Percentiles rank a stretch among this genome's conserved stretches.
phyloP scores from a whole-genome alignment of 2,113 vertebrate species.

The Planiliza haematocheilus region DNA sequence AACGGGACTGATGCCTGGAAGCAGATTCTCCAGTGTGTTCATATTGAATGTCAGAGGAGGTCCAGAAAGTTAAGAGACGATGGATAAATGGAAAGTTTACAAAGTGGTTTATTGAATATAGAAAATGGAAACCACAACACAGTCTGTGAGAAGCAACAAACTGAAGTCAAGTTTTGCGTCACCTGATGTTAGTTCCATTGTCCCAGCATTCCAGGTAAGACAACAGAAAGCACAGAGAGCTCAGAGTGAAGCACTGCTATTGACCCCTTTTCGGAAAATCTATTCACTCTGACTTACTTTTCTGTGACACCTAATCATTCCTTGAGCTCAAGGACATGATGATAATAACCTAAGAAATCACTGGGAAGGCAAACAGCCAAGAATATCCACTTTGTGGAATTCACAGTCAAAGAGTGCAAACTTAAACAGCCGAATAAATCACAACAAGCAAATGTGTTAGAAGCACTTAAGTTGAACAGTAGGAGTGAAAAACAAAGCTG shows the following conservation, averaged over 20 bases:
- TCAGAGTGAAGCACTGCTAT: background rate
- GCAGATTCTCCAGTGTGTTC: no score
- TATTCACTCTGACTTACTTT: background rate
- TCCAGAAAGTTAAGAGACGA: background rate
- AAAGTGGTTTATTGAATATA: no score
- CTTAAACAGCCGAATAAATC: background rate
- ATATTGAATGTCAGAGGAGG: background rate
- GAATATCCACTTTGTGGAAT: no score
- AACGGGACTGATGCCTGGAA: no score
- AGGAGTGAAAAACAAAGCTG: background rate
- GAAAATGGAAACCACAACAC: background rate
- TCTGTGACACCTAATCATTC: slow-evolving; percentile 7
- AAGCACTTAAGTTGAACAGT: background rate
- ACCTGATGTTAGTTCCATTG: slow-evolving; percentile 16
- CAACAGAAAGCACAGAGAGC: slow-evolving; percentile 32
- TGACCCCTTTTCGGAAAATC: background rate
- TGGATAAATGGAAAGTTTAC: background rate
- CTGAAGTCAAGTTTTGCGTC: slow-evolving; percentile 4
- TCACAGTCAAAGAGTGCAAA: background rate
- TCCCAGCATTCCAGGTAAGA: slow-evolving; percentile 36
- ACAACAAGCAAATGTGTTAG: slow-evolving; percentile 6
- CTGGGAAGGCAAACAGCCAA: background rate
- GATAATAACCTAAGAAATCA: background rate
- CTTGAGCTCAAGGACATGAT: background rate
- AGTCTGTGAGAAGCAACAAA: slow-evolving; percentile 10